Evolutionary conservation across 2,888 invertebrate species (phyloP).

Genomic region (Frankliniella fusca): DNA sequence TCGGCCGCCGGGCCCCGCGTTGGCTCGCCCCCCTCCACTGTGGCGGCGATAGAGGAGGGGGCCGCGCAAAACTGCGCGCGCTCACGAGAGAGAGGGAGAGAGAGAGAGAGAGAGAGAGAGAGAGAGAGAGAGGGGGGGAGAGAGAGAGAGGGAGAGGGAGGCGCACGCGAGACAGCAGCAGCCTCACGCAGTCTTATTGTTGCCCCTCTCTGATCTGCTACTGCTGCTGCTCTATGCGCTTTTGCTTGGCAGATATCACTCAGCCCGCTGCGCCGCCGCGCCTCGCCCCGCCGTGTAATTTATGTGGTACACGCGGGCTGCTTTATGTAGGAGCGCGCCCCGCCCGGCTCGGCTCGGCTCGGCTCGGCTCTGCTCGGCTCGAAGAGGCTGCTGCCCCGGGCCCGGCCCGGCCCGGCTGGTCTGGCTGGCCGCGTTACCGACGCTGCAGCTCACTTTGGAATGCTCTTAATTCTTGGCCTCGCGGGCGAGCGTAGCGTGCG

Average conservation of each 20-base stretch:
- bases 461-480: too few species aligned
- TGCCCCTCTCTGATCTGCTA: not conserved
- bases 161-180: not conserved
- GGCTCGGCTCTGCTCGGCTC: not conserved
- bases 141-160: not conserved
- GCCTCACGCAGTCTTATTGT: not conserved
- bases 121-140: not conserved
- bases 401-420: too few species aligned
- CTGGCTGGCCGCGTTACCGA: too few species aligned
- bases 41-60: too few species aligned
- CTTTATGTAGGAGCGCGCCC: not conserved
- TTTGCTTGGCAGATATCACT: slow-evolving; percentile 24
- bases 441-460: too few species aligned
- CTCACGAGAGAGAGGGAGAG: not conserved
- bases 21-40: not conserved
- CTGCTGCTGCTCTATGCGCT: not conserved
- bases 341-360: not conserved
- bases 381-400: not conserved
- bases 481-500: too few species aligned
- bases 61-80: too few species aligned
- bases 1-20: not conserved
- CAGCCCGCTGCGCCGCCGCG: not conserved
- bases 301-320: not conserved
- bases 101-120: not conserved
- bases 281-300: not conserved